These are phyloP conservation scores for Trinorchestia longiramus DNA, from an alignment of 1,140 invertebrate species.

Conservation along the genomic window DNA sequence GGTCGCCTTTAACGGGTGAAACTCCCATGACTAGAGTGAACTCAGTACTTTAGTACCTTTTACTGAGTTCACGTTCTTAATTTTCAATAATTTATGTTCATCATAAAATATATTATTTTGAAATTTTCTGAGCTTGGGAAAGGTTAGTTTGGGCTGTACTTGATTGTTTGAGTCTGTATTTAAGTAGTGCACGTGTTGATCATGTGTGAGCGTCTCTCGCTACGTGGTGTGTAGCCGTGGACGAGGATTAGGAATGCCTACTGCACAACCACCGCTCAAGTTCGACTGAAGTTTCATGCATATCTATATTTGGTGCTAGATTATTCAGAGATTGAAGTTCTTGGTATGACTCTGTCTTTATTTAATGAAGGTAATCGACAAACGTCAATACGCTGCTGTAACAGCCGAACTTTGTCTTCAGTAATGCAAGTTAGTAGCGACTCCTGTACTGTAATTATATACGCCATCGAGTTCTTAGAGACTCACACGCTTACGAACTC, in stretches of 20 bases:
- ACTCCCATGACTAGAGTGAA: not conserved
- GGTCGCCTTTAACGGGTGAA: not conserved
- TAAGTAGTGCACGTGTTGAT: not conserved
- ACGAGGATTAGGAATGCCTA: not conserved
- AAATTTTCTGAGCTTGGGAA: not conserved
- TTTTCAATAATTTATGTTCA: not conserved
- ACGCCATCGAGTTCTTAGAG: too few species aligned
- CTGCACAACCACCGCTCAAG: not conserved
- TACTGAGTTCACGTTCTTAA: not conserved
- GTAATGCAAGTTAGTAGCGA: too few species aligned
- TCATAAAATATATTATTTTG: not conserved
- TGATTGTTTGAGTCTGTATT: not conserved
- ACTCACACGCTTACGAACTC: too few species aligned
- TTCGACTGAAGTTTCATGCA: too few species aligned
- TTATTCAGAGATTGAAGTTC: too few species aligned
- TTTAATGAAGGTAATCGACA: too few species aligned
- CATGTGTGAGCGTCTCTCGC: not conserved
- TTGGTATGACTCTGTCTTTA: too few species aligned
- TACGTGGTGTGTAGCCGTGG: not conserved
- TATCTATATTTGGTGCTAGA: too few species aligned
- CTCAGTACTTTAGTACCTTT: not conserved
- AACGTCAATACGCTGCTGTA: too few species aligned
- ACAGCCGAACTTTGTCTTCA: too few species aligned
- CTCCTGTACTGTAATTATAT: too few species aligned
- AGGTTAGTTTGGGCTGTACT: not conserved